Base-by-base conservation (phyloP, 1,140 invertebrate genomes). In the Eciton burchellii region DNA sequence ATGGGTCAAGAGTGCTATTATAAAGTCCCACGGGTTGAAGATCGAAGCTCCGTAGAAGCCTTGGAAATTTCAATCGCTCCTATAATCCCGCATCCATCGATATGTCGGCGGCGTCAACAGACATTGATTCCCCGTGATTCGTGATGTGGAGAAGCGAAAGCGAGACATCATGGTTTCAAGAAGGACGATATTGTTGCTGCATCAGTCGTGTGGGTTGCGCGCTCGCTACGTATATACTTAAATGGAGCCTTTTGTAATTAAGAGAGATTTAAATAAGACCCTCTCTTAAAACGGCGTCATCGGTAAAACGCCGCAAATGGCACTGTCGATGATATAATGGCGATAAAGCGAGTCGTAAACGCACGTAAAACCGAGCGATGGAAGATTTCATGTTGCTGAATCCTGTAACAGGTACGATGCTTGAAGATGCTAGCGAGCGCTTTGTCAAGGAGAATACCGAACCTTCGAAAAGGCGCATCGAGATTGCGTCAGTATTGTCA, bases 1-100 rank as follows among this genome's bases (percentile, higher is more conserved):
- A 89, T 89, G 90, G 92, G 92, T 93, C 92, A 93, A 92, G 89
- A 84, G 82, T 86, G 82, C 76, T 77, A 84, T 65, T 71, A 54
- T 88, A 86, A 79, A 89, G 88, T 92, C 89, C 85, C 90, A 92
- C 90, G 91, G 89, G 88, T 92, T 87, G 77, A 89, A 86, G 81
- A 66, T 89, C 83, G 83, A 79, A 77, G 24, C 56, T 29, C 49
- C 60, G 35, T 35, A 21, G 19, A 49, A 68, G 29, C 65, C 49
- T 63, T 79, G 19, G 70, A 83, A 79, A 85, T 85, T 88, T 88
- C 86, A 74, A 88, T 88, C 86, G 68, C 12, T 71, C 52, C 62
- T 49, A 65, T 87, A 85, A 90, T 90, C 83, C 71, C 62, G 63
- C 81, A 83, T 88, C 82, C 79, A 82, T 89, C 88, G 85, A 87